phyloP scores from a whole-genome alignment of 1,140 invertebrate genomes.

The Gryon sp. region DNA sequence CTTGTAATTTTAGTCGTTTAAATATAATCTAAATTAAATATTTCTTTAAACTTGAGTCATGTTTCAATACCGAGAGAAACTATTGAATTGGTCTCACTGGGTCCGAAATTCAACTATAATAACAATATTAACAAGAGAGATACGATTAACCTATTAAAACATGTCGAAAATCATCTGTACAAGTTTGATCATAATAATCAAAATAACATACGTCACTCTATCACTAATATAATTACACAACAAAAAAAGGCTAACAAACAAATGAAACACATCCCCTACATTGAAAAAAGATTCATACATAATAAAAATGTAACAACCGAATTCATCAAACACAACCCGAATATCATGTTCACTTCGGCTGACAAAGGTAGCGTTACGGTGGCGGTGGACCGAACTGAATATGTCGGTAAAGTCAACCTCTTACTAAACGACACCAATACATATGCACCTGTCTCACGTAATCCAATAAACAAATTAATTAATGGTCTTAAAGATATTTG shows the following conservation, averaged over 20 bases:
- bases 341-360: too few species aligned
- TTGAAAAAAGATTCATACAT: too few species aligned
- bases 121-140: not conserved
- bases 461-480: conserved; percentile 13
- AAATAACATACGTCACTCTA: not conserved
- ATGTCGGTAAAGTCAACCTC: too few species aligned
- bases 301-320: too few species aligned
- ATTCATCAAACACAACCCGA: conserved; percentile 43
- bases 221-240: not conserved
- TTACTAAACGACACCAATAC: too few species aligned
- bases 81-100: not conserved
- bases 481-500: not conserved
- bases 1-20: too few species aligned
- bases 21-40: too few species aligned
- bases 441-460: not conserved
- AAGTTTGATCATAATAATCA: not conserved
- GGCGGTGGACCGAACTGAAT: conserved; percentile 23
- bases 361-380: conserved; percentile 64
- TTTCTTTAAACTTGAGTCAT: not conserved
- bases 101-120: not conserved
- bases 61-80: not conserved
- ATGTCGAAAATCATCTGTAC: not conserved
- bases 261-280: not conserved
- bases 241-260: too few species aligned
- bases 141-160: not conserved